Evolutionary conservation across 2,113 vertebrate species (phyloP).

Genomic region (Leucopsar rothschildi): DNA sequence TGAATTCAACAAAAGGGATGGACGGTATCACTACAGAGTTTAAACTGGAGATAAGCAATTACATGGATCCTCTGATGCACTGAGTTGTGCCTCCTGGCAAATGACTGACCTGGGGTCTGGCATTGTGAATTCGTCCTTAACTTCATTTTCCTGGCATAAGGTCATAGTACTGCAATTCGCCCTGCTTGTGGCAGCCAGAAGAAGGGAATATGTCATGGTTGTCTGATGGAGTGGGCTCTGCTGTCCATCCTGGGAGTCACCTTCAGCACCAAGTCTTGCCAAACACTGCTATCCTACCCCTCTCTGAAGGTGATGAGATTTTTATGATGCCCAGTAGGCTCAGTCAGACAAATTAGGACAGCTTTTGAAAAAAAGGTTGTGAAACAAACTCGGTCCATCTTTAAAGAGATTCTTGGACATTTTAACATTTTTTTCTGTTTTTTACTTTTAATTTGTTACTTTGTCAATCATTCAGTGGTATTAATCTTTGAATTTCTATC

Average conservation of each 20-base stretch:
- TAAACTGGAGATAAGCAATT: background rate
- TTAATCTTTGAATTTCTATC: background rate
- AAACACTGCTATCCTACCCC: background rate
- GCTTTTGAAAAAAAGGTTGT: background rate
- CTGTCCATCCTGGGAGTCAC: background rate
- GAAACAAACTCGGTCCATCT: background rate
- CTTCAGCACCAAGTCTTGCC: background rate
- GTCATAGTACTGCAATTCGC: background rate
- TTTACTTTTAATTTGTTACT: background rate
- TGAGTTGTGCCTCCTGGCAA: background rate
- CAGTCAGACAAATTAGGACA: background rate
- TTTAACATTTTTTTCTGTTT: background rate
- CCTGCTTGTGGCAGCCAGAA: background rate
- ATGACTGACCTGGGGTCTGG: background rate
- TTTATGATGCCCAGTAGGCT: background rate
- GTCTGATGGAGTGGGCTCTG: background rate
- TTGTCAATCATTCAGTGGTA: background rate
- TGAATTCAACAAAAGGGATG: background rate
- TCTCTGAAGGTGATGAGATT: background rate
- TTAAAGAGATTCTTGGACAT: background rate
- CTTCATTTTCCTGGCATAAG: background rate
- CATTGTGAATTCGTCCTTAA: background rate
- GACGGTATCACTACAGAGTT: rapidly evolving
- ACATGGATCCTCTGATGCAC: rapidly evolving
- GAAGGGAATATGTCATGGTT: rapidly evolving